A percentile compares a stretch with the other conserved stretches of the same genome.
phyloP scores from a whole-genome alignment of 2,113 vertebrate species.

The Lophius piscatorius region DNA sequence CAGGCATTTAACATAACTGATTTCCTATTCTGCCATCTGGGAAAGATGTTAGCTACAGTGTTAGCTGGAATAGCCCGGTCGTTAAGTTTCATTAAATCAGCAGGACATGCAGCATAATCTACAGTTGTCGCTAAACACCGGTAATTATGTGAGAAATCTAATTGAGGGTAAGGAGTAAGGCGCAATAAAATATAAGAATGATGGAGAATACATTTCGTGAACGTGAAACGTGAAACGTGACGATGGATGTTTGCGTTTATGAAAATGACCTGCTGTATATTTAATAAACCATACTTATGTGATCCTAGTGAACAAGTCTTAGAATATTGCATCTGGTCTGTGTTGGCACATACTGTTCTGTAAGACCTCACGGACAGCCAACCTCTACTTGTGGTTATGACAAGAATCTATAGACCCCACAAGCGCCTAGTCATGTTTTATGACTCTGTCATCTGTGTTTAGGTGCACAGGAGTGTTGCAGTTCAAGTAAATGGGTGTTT shows the following conservation, averaged over 20 bases:
- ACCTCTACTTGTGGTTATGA: background rate
- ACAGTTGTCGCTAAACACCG: slow-evolving; percentile 42
- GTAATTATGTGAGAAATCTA: slow-evolving; percentile 57
- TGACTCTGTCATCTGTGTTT: slow-evolving; percentile 9
- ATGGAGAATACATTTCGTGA: background rate
- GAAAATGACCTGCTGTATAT: slow-evolving; percentile 1
- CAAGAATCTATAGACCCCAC: background rate
- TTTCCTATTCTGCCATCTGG: slow-evolving; percentile 63
- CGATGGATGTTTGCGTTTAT: background rate
- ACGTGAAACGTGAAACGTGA: background rate
- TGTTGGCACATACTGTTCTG: background rate
- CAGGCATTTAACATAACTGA: slow-evolving; percentile 37
- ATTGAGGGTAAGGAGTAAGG: slow-evolving; percentile 20
- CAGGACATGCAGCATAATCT: slow-evolving; percentile 41
- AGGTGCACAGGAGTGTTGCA: background rate
- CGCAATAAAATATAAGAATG: background rate
- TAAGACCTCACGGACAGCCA: slow-evolving; percentile 7
- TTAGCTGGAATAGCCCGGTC: slow-evolving; percentile 19
- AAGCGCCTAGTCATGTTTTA: slow-evolving; percentile 35
- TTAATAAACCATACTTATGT: background rate
- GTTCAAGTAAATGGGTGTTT: background rate
- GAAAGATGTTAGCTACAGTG: slow-evolving; percentile 38
- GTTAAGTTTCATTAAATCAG: slow-evolving; percentile 55
- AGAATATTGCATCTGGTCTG: slow-evolving; percentile 1
- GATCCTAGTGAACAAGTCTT: slow-evolving; percentile 18